Base-by-base conservation (phyloP, 2,113 vertebrate species). In the Nematolebias whitei region DNA sequence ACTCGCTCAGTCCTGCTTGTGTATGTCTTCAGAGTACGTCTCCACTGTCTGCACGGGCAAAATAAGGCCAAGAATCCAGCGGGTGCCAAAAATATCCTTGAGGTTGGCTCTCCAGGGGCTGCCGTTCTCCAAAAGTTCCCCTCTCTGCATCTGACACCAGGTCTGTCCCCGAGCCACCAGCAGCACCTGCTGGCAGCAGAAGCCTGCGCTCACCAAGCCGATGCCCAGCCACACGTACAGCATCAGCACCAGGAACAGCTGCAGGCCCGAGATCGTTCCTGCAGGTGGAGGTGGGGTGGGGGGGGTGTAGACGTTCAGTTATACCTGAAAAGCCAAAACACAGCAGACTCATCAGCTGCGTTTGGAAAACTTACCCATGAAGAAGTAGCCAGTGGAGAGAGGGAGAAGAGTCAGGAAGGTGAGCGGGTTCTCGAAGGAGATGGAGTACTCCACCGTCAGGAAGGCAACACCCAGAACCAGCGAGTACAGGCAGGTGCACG, bases 201-300 rank as follows among this genome's bases (percentile, higher is more conserved):
- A 99, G 43, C 97, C 97, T 0, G 96, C 96, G 0, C 96, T 96
- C 71, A 98, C 96, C 89, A 99, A 90, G 70, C 98, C 98, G 0
- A 99, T 94, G 73, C 96, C 96, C 59, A 98, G 92, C 98, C 98
- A 99, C 88, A 98, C 94, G 48, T 98, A 98, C 18, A 99, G 94
- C 98, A 99, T 99, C 87, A 99, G 93, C 82, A 98, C 95, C 85
- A 98, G 93, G 81, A 99, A 96, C 90, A 98, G 92, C 88, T 99
- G 96, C 86, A 95, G 91, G 85, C 96, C 96, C 18, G 95, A 95
- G 75, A 98, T 93, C 65, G 92, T 91, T 86, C 97, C 97, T 99
- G 88, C 18, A n/a, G 15, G 9, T 9, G 32, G 32, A 65, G 29
- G 35, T 20, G 7, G 9, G 57, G 16, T 43, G 29, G 18, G 8